Base-by-base conservation (phyloP, 2,797 vertebrate species). In the Amblyraja radiata region DNA sequence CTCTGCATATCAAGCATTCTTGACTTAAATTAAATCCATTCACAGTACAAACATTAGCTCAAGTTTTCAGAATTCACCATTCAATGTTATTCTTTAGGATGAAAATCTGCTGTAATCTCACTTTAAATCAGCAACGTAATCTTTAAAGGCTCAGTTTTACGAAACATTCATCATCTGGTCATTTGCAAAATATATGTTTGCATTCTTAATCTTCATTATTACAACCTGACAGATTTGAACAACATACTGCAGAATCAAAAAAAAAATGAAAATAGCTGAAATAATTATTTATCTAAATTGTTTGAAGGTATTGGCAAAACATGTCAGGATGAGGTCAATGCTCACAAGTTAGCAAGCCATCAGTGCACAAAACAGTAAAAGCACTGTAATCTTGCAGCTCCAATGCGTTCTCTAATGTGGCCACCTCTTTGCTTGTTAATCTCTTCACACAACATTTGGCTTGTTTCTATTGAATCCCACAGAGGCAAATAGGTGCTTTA, bases 271-370 rank as follows among this genome's bases (percentile, higher is more conserved):
- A 88, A 32, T 65, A 28, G 28, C 63, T 32, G 14, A 61, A 32
- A 65, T 88, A 65, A 88, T 28, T 65, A 88, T 36, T 32, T 88
- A 65, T 68, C 84, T 3, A 88, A 65, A 88, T 23, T 21, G n/a
- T 88, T 88, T 68, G 65, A 88, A 88, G 58, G 84, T 16, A 65
- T n/a, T 32, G 61, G 61, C 84, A 88, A 88, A n/a, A n/a, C 83
- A 81, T 39, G 46, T 46, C 16, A 9, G 79, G 21, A 81, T 8
- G 21, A 86, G 83, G 84, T 9, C 61, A 28, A 54, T 58, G 81
- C 58, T 36, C 61, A 8, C n/a, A 2, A 18, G 7, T 32, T 61
- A 68, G 61, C 61, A 68, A 88, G 36, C 28, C 61, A 84, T 86
- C 63, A n/a, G 2, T 61, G 58, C 5, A 65, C n/a, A 86, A 1